Base-by-base conservation (phyloP, 2,797 vertebrate genomes). In the Trematomus bernacchii region DNA sequence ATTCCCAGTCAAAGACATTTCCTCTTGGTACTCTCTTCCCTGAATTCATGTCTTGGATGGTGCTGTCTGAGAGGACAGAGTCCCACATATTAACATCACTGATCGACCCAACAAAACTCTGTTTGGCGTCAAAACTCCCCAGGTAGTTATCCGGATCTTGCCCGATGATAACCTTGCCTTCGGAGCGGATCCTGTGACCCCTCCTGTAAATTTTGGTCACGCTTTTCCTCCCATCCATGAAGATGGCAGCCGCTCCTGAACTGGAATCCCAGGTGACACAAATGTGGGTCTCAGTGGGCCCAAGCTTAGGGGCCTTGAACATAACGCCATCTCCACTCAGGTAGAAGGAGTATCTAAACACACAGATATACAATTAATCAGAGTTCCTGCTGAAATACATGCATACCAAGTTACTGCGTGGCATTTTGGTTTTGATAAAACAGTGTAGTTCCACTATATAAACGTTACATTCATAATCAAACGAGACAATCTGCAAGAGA, bases 51-150 rank as follows among this genome's bases (percentile, higher is more conserved):
- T 54, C 62, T 15, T 30, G 14, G 1, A 94, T 64, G 0, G 0
- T 15, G 0, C 0, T 0, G 1, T 12, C 10, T 1, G 73, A 0
- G 13, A 91, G 71, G 18, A 88, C 82, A 0, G 0, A 2, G 11
- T 92, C 86, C 92, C 91, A 93, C 88, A 94, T 44, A 0, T 81
- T 83, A 1, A 94, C 57, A 0, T 92, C 89, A 0, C 0, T 52
- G 14, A 94, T 93, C 58, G 94, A 93, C 1, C 93, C 94, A 10
- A 89, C 9, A 1, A 94, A 92, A 77, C 82, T 87, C 66, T 88
- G 82, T 0, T 11, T 37, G 37, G 0, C 0, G 0, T 94, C 66
- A 3, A 92, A 94, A 0, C 0, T 0, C 0, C 83, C 87, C 14
- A 86, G 0, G 0, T 16, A 91, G 0, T 0, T 1, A 18, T 94